Evolutionary conservation across 2,113 vertebrate species (phyloP).

Genomic region (Electrona antarctica): DNA sequence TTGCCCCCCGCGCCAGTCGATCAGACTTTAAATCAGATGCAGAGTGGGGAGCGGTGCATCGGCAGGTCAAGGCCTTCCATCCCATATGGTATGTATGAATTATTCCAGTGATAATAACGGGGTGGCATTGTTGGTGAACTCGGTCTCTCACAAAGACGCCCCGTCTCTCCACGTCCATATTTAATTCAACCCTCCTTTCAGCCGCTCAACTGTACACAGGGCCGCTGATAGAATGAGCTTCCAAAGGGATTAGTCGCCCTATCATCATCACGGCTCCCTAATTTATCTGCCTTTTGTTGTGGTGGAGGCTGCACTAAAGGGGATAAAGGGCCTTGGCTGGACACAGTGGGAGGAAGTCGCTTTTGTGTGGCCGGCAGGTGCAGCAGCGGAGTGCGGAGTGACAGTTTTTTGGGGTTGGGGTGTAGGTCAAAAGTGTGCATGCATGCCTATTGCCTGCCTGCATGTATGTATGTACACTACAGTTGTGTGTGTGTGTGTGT

Average conservation of each 20-base stretch:
- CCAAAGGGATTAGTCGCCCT: constrained; percentile 79
- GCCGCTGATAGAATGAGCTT: constrained; percentile 71
- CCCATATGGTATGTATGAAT: constrained; percentile 67
- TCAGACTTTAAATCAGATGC: constrained; percentile 23
- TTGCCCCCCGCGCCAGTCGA: constrained; percentile 32
- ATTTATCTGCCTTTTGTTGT: constrained; percentile 78
- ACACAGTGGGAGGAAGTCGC: constrained; percentile 77
- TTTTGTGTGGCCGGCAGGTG: constrained; percentile 80
- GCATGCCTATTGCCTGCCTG: neutral
- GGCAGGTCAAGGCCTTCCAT: constrained; percentile 49
- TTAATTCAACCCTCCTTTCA: constrained; percentile 69
- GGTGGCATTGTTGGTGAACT: constrained; percentile 55
- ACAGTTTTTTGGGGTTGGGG: constrained; percentile 50
- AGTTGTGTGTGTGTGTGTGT: constrained; percentile 3
- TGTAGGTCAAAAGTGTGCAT: constrained; percentile 11
- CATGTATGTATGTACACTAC: constrained; percentile 7
- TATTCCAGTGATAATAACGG: constrained; percentile 63
- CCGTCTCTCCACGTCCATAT: constrained; percentile 65
- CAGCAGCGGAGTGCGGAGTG: constrained; percentile 66
- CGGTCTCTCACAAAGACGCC: constrained; percentile 71
- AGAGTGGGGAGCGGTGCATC: constrained; percentile 5
- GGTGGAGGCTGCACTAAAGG: constrained; percentile 68
- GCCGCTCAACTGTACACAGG: constrained; percentile 67
- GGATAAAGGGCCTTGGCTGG: constrained; percentile 71
- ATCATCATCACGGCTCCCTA: constrained; percentile 75